Evolutionary conservation across 1,140 invertebrate genomes (phyloP).

Genomic region (Euwallacea fornicatus): DNA sequence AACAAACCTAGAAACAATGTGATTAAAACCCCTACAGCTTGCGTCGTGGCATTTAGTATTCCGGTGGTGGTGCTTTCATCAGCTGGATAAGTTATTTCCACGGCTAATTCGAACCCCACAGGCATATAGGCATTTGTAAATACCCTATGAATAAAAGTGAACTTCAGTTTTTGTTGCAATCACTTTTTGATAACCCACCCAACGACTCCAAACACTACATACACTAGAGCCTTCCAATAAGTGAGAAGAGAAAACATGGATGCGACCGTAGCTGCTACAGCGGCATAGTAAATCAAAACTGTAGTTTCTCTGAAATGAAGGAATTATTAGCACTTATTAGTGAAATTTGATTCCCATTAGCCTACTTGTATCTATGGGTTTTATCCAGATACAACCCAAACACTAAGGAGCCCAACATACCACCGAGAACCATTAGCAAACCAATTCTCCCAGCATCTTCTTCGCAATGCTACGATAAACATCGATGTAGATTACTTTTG

Average conservation of each 20-base stretch:
- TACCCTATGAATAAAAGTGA: constrained; percentile 33
- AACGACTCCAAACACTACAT: constrained; percentile 33
- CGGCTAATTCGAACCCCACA: constrained; percentile 45
- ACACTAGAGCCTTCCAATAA: constrained; percentile 36
- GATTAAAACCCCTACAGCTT: constrained; percentile 41
- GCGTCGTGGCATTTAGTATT: constrained; percentile 42
- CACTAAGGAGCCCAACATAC: constrained; percentile 68
- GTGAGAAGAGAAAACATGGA: constrained; percentile 37
- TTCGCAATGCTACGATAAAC: constrained; percentile 47
- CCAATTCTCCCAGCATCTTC: constrained; percentile 72
- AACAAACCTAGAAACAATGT: constrained; percentile 34
- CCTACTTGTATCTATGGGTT: constrained; percentile 57
- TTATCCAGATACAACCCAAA: constrained; percentile 71
- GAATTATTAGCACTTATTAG: not conserved
- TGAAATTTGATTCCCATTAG: not conserved
- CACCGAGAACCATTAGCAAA: constrained; percentile 66
- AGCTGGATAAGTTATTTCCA: constrained; percentile 44
- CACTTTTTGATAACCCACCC: constrained; percentile 39
- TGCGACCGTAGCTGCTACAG: constrained; percentile 24
- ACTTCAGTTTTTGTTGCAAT: not conserved
- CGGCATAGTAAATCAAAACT: constrained; percentile 33
- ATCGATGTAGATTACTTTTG: not conserved
- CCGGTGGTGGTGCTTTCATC: constrained; percentile 44
- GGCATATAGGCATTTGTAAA: constrained; percentile 41
- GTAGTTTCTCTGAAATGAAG: constrained; percentile 38